Conservation (phyloP, 2,888 invertebrate species). For the Heliconius erato region DNA sequence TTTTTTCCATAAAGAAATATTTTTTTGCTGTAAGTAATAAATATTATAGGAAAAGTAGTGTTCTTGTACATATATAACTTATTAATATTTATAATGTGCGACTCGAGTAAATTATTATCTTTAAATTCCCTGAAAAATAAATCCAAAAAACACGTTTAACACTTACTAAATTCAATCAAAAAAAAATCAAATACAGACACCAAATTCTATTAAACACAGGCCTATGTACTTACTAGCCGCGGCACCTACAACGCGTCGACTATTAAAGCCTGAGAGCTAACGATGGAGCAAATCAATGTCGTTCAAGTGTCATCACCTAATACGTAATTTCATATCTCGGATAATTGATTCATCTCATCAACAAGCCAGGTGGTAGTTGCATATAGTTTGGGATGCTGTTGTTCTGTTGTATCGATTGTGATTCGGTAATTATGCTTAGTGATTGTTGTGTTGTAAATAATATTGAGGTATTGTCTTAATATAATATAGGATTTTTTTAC, state of each 20-base stretch:
- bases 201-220: not conserved
- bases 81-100: too few relatives aligned
- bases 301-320: conserved; percentile 22
- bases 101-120: too few relatives aligned
- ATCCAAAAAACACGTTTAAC: not conserved
- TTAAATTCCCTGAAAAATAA: too few relatives aligned
- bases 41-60: not conserved
- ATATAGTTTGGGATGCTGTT: conserved; percentile 4
- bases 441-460: not conserved
- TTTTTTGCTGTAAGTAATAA: not conserved
- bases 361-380: conserved; percentile 20
- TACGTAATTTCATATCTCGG: conserved; percentile 14
- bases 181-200: not conserved
- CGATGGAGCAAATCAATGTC: conserved; percentile 17
- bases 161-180: not conserved
- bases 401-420: conserved; percentile 9
- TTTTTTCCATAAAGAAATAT: not conserved
- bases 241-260: not conserved
- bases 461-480: not conserved
- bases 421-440: conserved; percentile 3
- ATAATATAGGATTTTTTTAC: not conserved
- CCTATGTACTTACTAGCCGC: not conserved
- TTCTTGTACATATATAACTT: too few relatives aligned
- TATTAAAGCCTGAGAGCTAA: conserved; percentile 18
- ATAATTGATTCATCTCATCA: conserved; percentile 26